These are phyloP conservation scores for Lepidurus packardi DNA, from an alignment of 1,140 invertebrate genomes.

Conservation along the genomic window DNA sequence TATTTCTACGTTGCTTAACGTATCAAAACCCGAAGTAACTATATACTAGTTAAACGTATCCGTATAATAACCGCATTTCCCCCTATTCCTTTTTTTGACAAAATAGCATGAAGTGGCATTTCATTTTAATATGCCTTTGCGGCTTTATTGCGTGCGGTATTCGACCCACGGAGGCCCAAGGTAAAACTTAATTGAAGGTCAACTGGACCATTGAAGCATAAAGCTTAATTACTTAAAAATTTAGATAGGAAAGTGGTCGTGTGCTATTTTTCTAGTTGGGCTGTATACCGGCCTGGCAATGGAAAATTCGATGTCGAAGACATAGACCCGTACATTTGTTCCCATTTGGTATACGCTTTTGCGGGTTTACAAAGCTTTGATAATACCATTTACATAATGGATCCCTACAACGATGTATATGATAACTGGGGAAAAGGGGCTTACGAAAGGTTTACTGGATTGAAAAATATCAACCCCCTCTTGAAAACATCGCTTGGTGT, in stretches of 20 bases:
- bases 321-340: constrained; percentile 63
- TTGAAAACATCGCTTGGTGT: constrained; percentile 64
- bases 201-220: no score
- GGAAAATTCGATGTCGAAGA: constrained; percentile 60
- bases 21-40: no score
- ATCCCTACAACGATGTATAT: constrained; percentile 56
- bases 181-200: no score
- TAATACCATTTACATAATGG: constrained; percentile 51
- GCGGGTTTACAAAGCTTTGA: constrained; percentile 47
- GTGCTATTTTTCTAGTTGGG: constrained; percentile 70
- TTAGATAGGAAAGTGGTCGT: constrained; percentile 49
- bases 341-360: constrained; percentile 67
- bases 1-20: no score
- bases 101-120: no score
- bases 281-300: constrained; percentile 57
- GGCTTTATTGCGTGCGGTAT: no score
- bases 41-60: no score
- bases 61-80: no score
- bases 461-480: constrained; percentile 57
- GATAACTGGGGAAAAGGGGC: constrained; percentile 51
- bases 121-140: no score
- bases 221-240: no score
- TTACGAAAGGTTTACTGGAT: constrained; percentile 51
- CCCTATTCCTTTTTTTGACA: no score
- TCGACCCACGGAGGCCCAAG: no score